Base-by-base conservation (phyloP, 2,113 vertebrate species). In the Laterallus jamaicensis region DNA sequence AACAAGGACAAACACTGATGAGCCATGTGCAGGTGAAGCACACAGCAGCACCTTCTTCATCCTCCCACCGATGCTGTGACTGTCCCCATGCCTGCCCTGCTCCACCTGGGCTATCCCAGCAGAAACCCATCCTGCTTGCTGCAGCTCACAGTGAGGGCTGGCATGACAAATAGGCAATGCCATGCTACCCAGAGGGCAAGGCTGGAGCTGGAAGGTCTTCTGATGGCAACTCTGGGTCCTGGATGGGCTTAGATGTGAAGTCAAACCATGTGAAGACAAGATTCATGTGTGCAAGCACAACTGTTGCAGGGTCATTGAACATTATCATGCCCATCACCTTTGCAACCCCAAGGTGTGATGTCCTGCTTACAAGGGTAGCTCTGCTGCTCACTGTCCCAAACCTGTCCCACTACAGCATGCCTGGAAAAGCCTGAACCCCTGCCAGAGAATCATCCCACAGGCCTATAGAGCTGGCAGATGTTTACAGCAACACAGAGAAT, bases 1-100 rank as follows among this genome's bases (percentile, higher is more conserved):
- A 35, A 4, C 16, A 19, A 20, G 28, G 78, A 22, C 3, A 4
- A 67, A 15, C 0, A 0, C 25, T 7, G 44, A 4, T 4, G 9
- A 44, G 54, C 17, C 26, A 4, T 8, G 12, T 2, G 26, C 9
- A 3, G 16, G 39, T 3, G 50, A 47, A 28, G 18, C 39, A 3
- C 37, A 6, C 5, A 16, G 47, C 70, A 55, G 18, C 39, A 19
- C 54, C 47, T 37, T 59, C 54, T 35, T 59, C 40, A 58, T 40
- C 32, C 47, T 59, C 44, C 28, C 21, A 2, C 10, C 1, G 2
- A 7, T 1, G 11, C 74, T 7, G 13, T 11, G 62, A 25, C 55
- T 21, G 32, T 21, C 55, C 74, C 37, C 2, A 32, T 9, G 44
- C 56, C 29, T 6, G 16, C 21, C 26, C 35, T 1, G 5, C 22